Evolutionary conservation across 2,888 invertebrate genomes (phyloP), one percentile per base, ranked within the genome.

Genomic region (Baronia brevicornis): DNA sequence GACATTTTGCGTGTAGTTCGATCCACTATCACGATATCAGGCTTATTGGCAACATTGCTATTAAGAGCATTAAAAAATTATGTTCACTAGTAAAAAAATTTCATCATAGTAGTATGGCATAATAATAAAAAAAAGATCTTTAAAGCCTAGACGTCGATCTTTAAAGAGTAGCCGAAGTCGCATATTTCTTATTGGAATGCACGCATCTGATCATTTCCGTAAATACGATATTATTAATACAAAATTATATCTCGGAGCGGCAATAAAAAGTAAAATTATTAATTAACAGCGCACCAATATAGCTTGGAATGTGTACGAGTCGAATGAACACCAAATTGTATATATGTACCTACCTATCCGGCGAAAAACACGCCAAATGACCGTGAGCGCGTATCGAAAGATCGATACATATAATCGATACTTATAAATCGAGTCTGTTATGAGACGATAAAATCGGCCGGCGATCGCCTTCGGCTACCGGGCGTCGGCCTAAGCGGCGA

Each of bases 351-450:
- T n/a, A 43, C 42, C 39, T 17, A 33, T 42, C 35, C 36, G 39
- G 39, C 41, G 43, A 74, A 70, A 73, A 69, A 66, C 57, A 60
- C 61, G 66, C 64, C 66, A 67, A 70, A 77, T 70, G 75, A 74
- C 79, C 75, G 73, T 66, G 66, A 74, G 77, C 73, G 57, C 54
- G 53, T 65, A 68, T 67, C 72, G 63, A 58, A 57, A 65, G 68
- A 72, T 75, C 78, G 78, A 78, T 80, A 77, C 68, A 57, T 80
- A 79, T 80, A 79, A 80, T 80, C 79, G 80, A 74, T 80, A 77
- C 79, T 75, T 82, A 84, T 80, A 80, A 80, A 80, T 79, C 78
- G 80, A 75, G 68, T 75, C 78, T 66, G 79, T 80, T 82, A 80
- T 77, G 78, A 77, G 77, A 73, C 66, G 82, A 84, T 84, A 82